phyloP scores from a whole-genome alignment of 2,888 invertebrate genomes.

The Gisinianus flammeolus region DNA sequence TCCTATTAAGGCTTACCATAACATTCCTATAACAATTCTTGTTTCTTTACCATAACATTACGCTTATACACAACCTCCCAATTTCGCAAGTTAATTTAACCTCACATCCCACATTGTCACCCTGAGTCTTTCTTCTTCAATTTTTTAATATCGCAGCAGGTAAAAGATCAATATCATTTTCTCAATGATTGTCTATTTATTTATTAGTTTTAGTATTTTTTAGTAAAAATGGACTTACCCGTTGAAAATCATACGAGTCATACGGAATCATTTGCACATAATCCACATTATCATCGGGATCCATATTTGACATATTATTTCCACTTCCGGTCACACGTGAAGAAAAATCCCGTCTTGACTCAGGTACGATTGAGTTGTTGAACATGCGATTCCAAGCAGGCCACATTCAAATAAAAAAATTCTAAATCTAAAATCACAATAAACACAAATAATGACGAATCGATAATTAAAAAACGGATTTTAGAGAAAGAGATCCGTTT shows the following conservation, averaged over 20 bases:
- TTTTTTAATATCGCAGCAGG: too few relatives aligned
- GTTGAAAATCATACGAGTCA: slow-evolving; percentile 50
- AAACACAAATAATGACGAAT: slow-evolving; percentile 12
- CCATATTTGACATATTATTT: slow-evolving; percentile 40
- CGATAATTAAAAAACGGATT: neutral
- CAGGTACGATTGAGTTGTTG: slow-evolving; percentile 57
- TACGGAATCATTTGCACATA: slow-evolving; percentile 56
- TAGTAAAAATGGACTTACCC: slow-evolving; percentile 51
- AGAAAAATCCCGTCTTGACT: slow-evolving; percentile 28
- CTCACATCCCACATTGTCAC: too few relatives aligned
- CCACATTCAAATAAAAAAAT: slow-evolving; percentile 49
- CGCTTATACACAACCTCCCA: too few relatives aligned
- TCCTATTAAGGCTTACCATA: too few relatives aligned
- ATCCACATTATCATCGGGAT: slow-evolving; percentile 52
- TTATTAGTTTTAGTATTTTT: neutral
- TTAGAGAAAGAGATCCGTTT: neutral
- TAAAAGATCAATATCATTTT: too few relatives aligned
- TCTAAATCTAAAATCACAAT: slow-evolving; percentile 7
- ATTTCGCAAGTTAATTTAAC: too few relatives aligned
- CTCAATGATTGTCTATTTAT: too few relatives aligned
- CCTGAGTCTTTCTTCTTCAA: too few relatives aligned
- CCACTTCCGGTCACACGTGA: slow-evolving; percentile 32
- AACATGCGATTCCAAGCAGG: slow-evolving; percentile 55
- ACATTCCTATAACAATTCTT: too few relatives aligned
- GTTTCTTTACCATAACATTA: too few relatives aligned